Base-by-base conservation (phyloP, 2,797 vertebrate genomes). In the Mormyrus proboscirostris region DNA sequence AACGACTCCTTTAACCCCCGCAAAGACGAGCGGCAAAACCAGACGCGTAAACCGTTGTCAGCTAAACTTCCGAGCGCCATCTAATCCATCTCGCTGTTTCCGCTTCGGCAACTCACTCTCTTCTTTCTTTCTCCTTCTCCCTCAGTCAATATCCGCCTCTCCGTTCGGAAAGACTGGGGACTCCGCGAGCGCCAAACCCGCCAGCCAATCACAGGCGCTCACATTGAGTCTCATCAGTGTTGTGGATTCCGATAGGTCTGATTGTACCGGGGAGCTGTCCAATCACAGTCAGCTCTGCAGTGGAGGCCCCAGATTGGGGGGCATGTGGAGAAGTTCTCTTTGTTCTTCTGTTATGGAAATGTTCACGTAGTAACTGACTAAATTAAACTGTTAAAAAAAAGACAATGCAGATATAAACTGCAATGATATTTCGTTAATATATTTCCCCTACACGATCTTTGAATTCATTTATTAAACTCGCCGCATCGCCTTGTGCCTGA, bases 101-200 rank as follows among this genome's bases (percentile, higher is more conserved):
- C 94, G 94, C 92, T 92, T 93, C 88, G 57, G 89, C 88, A 90
- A 89, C 92, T 91, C 94, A 65, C 41, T 95, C 94, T 95, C 95
- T 76, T 87, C 94, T 90, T 91, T 93, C 92, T 94, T 89, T 62
- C 91, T 88, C 89, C 62, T 91, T 91, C 90, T 90, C 90, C 90
- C 92, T 89, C 87, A 90, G 92, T 93, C 92, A 88, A 44, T 91
- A 82, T 91, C 94, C 94, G 86, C 94, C 94, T 93, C 95, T 94
- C 94, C 94, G 94, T 92, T 90, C 93, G 90, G 91, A 93, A 85
- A 47, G 92, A 93, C 94, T 89, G 93, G 91, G 89, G 93, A 94
- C 93, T 93, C 94, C 92, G 95, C 94, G 95, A 95, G 96, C 96
- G 96, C 96, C 95, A 97, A 97, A 96, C 94, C 84, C 59, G 90